These are phyloP conservation scores for Plectrocnemia conspersa DNA, from an alignment of 1,140 invertebrate genomes.

Conservation along the genomic window DNA sequence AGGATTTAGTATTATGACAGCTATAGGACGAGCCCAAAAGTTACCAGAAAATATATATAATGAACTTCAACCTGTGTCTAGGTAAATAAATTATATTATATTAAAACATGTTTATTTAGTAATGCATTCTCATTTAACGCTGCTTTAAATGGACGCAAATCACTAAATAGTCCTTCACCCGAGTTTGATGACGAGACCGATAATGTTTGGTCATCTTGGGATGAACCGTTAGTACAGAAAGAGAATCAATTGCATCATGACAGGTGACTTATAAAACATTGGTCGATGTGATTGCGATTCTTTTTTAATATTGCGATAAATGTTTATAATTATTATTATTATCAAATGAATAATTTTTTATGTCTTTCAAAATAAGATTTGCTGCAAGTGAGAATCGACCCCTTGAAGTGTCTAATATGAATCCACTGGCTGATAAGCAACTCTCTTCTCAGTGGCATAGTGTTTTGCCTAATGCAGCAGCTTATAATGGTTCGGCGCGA, in stretches of 20 bases:
- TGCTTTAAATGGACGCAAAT: constrained; percentile 16
- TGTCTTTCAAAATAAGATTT: constrained; percentile 25
- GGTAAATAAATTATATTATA: constrained; percentile 35
- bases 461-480: constrained; percentile 21
- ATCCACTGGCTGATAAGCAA: constrained; percentile 18
- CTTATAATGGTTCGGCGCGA: constrained; percentile 16
- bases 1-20: constrained; percentile 57
- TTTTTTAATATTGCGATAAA: background rate
- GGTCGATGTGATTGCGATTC: background rate
- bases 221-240: constrained; percentile 40
- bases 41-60: constrained; percentile 49
- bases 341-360: background rate
- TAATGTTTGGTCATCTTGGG: constrained; percentile 38
- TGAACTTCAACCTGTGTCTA: constrained; percentile 49
- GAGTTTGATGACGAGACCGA: constrained; percentile 42
- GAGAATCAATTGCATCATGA: constrained; percentile 37
- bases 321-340: background rate
- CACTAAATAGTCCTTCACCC: constrained; percentile 44
- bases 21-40: constrained; percentile 46
- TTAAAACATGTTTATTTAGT: background rate
- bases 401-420: constrained; percentile 14
- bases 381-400: constrained; percentile 12
- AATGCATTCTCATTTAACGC: constrained; percentile 14
- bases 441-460: constrained; percentile 28
- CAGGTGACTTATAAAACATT: constrained; percentile 33